Evolutionary conservation across 1,140 invertebrate species (phyloP), one percentile per base, ranked within the genome.

Genomic region (Pissodes strobi): DNA sequence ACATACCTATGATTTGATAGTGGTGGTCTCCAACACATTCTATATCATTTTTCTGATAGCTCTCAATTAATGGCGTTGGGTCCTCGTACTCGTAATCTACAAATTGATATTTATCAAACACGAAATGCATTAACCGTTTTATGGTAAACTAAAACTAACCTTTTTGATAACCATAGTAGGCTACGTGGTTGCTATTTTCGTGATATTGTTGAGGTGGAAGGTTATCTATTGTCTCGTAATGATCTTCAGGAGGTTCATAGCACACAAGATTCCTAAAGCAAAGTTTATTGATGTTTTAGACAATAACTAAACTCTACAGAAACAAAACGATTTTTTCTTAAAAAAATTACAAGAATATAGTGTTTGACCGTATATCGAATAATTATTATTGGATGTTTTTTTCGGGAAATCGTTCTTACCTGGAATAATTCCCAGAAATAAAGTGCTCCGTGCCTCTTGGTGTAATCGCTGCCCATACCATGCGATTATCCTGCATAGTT

Each of bases 401-500:
- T n/a, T n/a, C n/a, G n/a, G n/a, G n/a, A n/a, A n/a, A n/a, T n/a
- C n/a, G n/a, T n/a, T n/a, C 38, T 59, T 57, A 65, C 63, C 34
- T 69, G 2, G 78, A 83, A 83, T 71, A 84, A 84, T 3, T 80
- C 73, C 87, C 85, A 1, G 86, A 84, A 27, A 87, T 84, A 68
- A 87, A 88, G 71, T 88, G 86, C 51, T 82, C 82, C 0, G 90
- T 91, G 15, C 90, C 91, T 13, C 90, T 82, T 0, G 91, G 90
- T 2, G 90, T 92, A 5, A 93, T 78, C 0, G 90, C 90, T 0
- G 91, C 90, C 91, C 91, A 93, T 19, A 93, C 84, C 13, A 91
- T 86, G n/a, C 88, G 79, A 4, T 85, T 85, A 73, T 88, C 85
- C 3, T 79, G 72, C 9, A 74, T 15, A 46, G 43, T 72, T 5